phyloP scores from a whole-genome alignment of 2,113 vertebrate genomes.

The Engraulis encrasicolus region DNA sequence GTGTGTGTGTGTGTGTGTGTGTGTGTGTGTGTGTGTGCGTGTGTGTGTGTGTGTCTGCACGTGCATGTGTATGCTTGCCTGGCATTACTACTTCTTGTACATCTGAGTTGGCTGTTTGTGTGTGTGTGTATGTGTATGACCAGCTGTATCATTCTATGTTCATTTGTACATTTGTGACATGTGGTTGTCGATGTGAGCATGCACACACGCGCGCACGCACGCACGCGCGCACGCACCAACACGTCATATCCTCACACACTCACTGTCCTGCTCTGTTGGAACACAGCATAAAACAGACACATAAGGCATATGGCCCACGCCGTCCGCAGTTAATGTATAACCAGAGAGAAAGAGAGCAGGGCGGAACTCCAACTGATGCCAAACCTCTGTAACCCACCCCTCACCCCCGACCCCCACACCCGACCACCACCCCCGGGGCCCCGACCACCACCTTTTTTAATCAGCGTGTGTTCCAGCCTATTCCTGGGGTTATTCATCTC shows the following conservation, averaged over 20 bases:
- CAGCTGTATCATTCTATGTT: too few relatives aligned
- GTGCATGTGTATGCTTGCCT: not conserved
- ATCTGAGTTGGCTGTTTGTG: not conserved
- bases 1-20: constrained; percentile 1
- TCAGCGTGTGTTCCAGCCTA: too few relatives aligned
- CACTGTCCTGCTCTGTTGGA: not conserved
- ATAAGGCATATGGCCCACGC: not conserved
- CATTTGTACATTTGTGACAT: too few relatives aligned
- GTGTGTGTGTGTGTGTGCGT: constrained; percentile 9
- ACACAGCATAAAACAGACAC: not conserved
- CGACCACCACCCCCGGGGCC: not conserved
- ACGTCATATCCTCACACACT: too few relatives aligned
- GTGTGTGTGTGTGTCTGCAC: constrained; percentile 2
- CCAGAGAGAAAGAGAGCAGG: too few relatives aligned
- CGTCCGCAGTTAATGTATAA: not conserved
- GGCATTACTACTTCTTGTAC: not conserved
- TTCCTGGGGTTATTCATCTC: too few relatives aligned
- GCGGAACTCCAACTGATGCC: too few relatives aligned
- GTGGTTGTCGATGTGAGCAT: too few relatives aligned
- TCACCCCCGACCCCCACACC: not conserved
- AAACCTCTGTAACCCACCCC: not conserved
- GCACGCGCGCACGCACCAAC: too few relatives aligned
- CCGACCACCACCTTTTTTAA: not conserved
- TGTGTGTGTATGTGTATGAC: too few relatives aligned
- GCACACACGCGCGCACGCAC: too few relatives aligned